Evolutionary conservation across 30 jellyfish, hydroid and myxozoan species (phyloP).

Genomic region (Cassiopea andromeda): DNA sequence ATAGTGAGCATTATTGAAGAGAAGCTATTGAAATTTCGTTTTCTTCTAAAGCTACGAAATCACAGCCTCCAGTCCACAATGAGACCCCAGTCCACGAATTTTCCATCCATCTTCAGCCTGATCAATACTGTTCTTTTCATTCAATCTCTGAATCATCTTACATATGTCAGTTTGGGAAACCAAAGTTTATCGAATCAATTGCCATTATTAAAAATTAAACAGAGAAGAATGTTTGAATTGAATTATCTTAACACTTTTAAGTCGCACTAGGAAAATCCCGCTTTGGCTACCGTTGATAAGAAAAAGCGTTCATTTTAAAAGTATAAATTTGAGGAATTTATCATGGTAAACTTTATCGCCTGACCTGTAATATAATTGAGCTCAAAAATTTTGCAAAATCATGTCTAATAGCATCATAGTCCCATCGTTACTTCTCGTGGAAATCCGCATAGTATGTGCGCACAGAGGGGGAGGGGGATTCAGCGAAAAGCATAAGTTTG

Average conservation of each 20-base stretch:
- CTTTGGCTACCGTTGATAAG: constrained; percentile 12
- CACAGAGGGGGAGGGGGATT: neutral
- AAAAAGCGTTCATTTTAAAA: neutral
- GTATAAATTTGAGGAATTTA: neutral
- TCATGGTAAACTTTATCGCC: neutral
- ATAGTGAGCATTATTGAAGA: too few species aligned
- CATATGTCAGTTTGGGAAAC: constrained; percentile 12
- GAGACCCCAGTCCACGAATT: neutral
- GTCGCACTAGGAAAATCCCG: constrained; percentile 16
- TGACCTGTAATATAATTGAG: neutral
- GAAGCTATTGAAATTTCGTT: too few species aligned
- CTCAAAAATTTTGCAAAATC: neutral
- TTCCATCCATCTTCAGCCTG: neutral
- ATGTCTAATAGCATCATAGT: neutral
- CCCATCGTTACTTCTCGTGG: neutral
- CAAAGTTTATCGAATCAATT: constrained; percentile 28
- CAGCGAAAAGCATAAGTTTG: neutral
- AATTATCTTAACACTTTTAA: constrained; percentile 27
- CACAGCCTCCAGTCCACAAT: neutral
- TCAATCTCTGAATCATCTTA: neutral
- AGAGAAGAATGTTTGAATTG: constrained; percentile 1
- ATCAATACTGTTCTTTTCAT: neutral
- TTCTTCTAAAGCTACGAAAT: too few species aligned
- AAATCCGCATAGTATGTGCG: too few species aligned
- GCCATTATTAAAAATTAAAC: constrained; percentile 22